Evolutionary conservation across 2,797 vertebrate species (phyloP).

Genomic region (Ctenochaetus hawaiiensis): DNA sequence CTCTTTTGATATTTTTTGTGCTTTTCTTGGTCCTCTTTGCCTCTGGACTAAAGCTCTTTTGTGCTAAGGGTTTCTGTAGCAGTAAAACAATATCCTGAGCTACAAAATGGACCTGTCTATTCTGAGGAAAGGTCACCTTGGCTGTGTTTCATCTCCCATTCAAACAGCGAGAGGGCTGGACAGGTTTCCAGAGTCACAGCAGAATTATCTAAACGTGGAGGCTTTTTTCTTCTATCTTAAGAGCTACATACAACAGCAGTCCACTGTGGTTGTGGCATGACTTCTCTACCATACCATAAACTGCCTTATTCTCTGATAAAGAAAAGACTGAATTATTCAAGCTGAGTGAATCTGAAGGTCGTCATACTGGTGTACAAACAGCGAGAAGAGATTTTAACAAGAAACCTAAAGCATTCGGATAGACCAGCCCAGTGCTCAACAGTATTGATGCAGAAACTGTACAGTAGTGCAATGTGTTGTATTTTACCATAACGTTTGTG

Average conservation of each 20-base stretch:
- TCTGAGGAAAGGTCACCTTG: constrained; percentile 58
- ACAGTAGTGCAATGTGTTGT: constrained; percentile 73
- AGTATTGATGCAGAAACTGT: constrained; percentile 70
- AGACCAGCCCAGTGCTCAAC: constrained; percentile 53
- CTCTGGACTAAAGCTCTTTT: constrained; percentile 70
- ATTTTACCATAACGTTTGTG: constrained; percentile 74
- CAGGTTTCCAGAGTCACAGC: constrained; percentile 51
- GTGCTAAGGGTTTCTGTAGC: constrained; percentile 65
- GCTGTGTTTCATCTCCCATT: constrained; percentile 64
- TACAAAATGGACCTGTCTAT: constrained; percentile 60
- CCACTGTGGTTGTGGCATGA: constrained; percentile 73
- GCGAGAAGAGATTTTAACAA: constrained; percentile 33
- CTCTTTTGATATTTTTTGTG: constrained; percentile 81
- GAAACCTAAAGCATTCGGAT: constrained; percentile 45
- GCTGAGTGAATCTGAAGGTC: constrained; percentile 34
- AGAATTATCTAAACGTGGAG: constrained; percentile 55
- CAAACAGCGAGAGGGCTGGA: constrained; percentile 43
- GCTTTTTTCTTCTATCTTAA: constrained; percentile 47
- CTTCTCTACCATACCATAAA: constrained; percentile 81
- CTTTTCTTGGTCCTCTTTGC: constrained; percentile 70
- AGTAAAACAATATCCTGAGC: constrained; percentile 56
- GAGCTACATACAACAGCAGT: constrained; percentile 65
- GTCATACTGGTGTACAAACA: constrained; percentile 41
- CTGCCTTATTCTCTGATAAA: constrained; percentile 77
- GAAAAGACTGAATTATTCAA: constrained; percentile 54